Base-by-base conservation (phyloP, 2,113 vertebrate genomes). In the Glaucidium brasilianum region DNA sequence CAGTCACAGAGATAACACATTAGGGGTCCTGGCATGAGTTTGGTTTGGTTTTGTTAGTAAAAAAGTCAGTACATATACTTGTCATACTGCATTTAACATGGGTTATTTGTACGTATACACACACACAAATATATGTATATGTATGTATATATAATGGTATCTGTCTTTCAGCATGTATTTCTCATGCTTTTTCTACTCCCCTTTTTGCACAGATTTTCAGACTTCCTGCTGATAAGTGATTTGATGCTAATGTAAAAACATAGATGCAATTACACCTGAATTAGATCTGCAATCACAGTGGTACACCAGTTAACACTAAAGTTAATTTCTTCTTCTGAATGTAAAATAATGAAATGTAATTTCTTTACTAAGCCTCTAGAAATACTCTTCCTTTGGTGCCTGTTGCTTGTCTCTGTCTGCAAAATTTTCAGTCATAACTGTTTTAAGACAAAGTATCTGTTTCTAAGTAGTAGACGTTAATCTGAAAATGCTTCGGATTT, bases 1-100 rank as follows among this genome's bases (percentile, higher is more conserved):
- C 5, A 3, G 4, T 10, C 5, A 0, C n/a, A 72, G 21, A 45
- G 17, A 21, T 16, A 35, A 29, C 3, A 4, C 2, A 0, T 22
- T 15, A 27, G 26, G 14, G 13, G 13, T 55, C 32, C 37, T 43
- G 11, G 12, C 6, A 9, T 12, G 32, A 18, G 22, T 59, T 35
- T 45, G 11, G 11, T 69, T 86, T 60, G 13, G 10, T 63, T 90
- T 30, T 21, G 6, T 50, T 63, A 13, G 41, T 18, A 37, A 62
- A 85, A 37, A 27, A 0, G 15, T 25, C 16, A 17, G 15, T 14
- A 7, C 4, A 2, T 17, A 3, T 2, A 15, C 21, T 55, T 76
- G 26, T 53, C 50, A 20, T 11, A 4, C 18, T 43, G 27, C 34
- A 10, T 68, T 92, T 27, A 39, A 19, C 35, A 26, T 3, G 0